Conservation (phyloP, 2,113 vertebrate species). For the Triplophysa rosa region DNA sequence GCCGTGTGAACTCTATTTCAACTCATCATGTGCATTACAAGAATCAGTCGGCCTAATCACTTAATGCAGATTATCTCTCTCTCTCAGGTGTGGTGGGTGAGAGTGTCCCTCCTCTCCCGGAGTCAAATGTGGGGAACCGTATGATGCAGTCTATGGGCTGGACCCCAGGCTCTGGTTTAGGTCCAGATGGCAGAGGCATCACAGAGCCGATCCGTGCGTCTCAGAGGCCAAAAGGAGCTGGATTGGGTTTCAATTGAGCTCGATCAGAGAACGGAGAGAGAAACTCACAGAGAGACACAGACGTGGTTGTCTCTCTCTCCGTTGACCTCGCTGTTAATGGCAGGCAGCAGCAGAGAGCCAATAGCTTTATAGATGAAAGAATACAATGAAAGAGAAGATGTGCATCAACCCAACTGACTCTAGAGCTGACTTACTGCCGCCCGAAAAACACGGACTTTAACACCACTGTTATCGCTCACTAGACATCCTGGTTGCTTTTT, state of each 20-base stretch:
- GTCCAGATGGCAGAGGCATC: constrained; percentile 90
- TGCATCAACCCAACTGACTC: background rate
- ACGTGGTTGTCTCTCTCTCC: background rate
- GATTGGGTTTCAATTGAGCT: constrained; percentile 90
- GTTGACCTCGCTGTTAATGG: background rate
- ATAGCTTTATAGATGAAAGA: background rate
- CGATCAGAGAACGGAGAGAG: background rate
- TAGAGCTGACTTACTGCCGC: constrained; percentile 25
- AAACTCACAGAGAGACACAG: background rate
- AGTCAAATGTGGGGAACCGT: constrained; percentile 89
- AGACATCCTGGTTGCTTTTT: background rate
- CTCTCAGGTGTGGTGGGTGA: constrained; percentile 85
- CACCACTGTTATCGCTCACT: background rate
- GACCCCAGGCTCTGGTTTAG: constrained; percentile 90
- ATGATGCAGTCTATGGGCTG: constrained; percentile 98
- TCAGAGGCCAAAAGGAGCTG: constrained; percentile 91
- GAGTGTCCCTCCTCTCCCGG: constrained; percentile 84
- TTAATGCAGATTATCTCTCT: constrained; percentile 59
- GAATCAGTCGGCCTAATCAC: constrained; percentile 54
- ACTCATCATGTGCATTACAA: constrained; percentile 69
- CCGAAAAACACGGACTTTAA: constrained; percentile 18
- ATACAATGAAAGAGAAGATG: background rate
- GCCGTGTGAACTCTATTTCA: constrained; percentile 56
- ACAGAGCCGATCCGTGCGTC: constrained; percentile 88
- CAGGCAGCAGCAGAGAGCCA: constrained; percentile 25